Evolutionary conservation across 1,140 invertebrate genomes (phyloP).

Genomic region (Apis florea): DNA sequence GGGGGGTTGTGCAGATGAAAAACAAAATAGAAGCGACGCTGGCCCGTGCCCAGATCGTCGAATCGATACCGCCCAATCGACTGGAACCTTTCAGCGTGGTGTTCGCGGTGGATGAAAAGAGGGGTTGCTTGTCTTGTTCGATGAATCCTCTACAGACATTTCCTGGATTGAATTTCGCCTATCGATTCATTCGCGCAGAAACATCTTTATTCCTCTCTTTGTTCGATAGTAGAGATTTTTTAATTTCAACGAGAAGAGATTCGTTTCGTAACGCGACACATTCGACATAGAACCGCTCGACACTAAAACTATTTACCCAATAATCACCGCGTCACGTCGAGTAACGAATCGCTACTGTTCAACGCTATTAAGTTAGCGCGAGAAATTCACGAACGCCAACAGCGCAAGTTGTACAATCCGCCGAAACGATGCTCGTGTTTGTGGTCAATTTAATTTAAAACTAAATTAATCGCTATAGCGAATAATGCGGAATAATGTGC

Average conservation of each 20-base stretch:
- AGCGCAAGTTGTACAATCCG: neutral
- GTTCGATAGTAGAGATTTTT: neutral
- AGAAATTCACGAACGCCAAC: too few relatives aligned
- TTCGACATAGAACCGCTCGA: too few relatives aligned
- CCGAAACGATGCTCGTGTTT: too few relatives aligned
- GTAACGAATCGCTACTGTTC: too few relatives aligned
- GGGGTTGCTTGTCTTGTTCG: slow-evolving; percentile 11
- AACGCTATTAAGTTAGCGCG: too few relatives aligned
- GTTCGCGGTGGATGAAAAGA: slow-evolving; percentile 26
- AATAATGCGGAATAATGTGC: too few relatives aligned
- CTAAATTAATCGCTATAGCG: too few relatives aligned
- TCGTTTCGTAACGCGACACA: too few relatives aligned
- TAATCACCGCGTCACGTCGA: too few relatives aligned
- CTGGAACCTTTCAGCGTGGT: neutral
- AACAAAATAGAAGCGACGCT: slow-evolving; percentile 23
- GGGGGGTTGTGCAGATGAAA: neutral
- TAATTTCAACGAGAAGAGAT: too few relatives aligned
- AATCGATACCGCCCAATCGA: slow-evolving; percentile 30
- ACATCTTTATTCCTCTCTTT: slow-evolving; percentile 5
- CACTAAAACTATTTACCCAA: too few relatives aligned
- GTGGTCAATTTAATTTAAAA: too few relatives aligned
- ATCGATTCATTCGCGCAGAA: neutral
- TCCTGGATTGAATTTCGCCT: slow-evolving; percentile 17
- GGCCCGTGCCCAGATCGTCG: neutral
- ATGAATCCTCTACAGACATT: slow-evolving; percentile 20